Evolutionary conservation across 2,888 invertebrate genomes (phyloP), one percentile per base, ranked within the genome.

Genomic region (Coleophora deauratella): DNA sequence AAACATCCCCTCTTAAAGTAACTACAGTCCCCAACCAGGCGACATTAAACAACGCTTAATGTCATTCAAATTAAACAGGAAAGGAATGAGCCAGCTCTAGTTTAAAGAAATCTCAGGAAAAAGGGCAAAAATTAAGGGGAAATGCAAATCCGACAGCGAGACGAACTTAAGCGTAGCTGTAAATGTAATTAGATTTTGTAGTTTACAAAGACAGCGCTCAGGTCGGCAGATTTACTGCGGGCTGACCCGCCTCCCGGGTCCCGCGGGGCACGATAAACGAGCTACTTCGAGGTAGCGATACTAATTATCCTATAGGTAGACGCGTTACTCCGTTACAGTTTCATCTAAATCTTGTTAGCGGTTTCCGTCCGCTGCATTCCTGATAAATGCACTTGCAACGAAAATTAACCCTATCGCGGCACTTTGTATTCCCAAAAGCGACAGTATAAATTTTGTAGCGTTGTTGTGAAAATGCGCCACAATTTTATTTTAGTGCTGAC

Each of bases 181-280:
- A 80, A 82, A 82, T 81, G 82, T 82, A 85, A 84, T 84, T 82
- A 85, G 80, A 82, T 84, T 82, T 82, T 76, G 76, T 72, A 82
- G 78, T 81, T 81, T 81, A 79, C 81, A 79, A 82, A 82, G 81
- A 82, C 81, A 74, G 72, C 71, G 72, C 77, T 80, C 80, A 80
- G 81, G 80, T 82, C 74, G 72, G 74, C 75, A 81, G 80, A 84
- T 84, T 84, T 84, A 85, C 74, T 78, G 80, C 77, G 63, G 63
- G 76, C 82, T 81, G 81, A 82, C 84, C 82, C 72, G 70, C 72
- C 79, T 74, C 82, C 80, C 79, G 62, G 57, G 72, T 74, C 82
- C 80, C 79, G 62, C 58, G 72, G 81, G 72, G 73, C 52, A 73
- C 71, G 80, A 81, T 84, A 80, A 81, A 84, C 80, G 82, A 81